Evolutionary conservation across 30 jellyfish, hydroid and myxozoan genomes (phyloP), one percentile per base, ranked within the genome.

Genomic region (Hydractinia echinata): DNA sequence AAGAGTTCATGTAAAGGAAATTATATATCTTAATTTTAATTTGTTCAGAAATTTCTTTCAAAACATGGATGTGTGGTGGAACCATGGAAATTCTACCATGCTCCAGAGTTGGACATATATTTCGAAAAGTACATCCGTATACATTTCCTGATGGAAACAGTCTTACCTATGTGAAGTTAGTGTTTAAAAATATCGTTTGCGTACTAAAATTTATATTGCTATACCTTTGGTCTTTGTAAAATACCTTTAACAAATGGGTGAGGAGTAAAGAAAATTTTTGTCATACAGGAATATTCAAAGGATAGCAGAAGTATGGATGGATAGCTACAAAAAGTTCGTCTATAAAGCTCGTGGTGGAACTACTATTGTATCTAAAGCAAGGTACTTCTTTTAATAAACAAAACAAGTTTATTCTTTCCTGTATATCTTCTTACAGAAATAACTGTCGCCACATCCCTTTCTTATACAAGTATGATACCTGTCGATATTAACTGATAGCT

Each of bases 291-390:
- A 89, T 67, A 80, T 88, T 4, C 77, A 92, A 49, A 74, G 97
- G 10, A 83, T 88, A 10, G 97, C 97, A 13, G 97, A 89, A 53
- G 97, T 89, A 4, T 89, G 97, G 97, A 89, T 89, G 97, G 97
- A 89, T 69, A 79, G 61, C 49, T 89, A 78, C 77, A 89, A 89
- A 64, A 48, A 86, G 70, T 66, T 51, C 69, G 82, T 73, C 83
- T 89, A 83, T 66, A 84, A 87, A 60, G 95, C 97, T 8, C 87
- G 93, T 52, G 87, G 86, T 5, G 85, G 85, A 5, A 84, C 71
- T 3, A 72, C 82, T 50, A 87, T 81, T 16, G 6, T 56, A 48
- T 82, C 94, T 15, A 82, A 77, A 50, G 94, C 89, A 67, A 76
- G 74, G 96, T 89, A 61, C 7, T 89, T 82, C 10, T 5, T 48